These are phyloP conservation scores for Oxyura jamaicensis DNA, from an alignment of 2,113 vertebrate genomes.

Conservation along the genomic window DNA sequence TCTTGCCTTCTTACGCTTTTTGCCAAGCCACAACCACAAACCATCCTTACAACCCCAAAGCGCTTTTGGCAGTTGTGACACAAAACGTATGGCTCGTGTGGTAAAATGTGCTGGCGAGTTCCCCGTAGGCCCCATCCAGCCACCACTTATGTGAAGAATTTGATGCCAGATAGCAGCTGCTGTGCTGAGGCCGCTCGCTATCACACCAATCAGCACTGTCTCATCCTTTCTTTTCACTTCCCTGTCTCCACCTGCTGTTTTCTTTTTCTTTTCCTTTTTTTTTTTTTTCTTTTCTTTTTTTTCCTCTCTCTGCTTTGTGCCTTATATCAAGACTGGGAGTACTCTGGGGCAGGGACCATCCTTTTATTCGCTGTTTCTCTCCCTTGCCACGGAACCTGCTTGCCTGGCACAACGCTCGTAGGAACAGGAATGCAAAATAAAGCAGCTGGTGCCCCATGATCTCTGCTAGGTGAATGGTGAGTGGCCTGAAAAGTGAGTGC, in stretches of 20 bases:
- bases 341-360: background rate
- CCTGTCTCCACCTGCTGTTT: slow-evolving; percentile 59
- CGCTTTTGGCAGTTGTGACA: slow-evolving; percentile 66
- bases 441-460: background rate
- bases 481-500: slow-evolving; percentile 4
- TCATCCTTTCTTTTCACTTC: slow-evolving; percentile 42
- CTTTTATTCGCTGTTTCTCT: background rate
- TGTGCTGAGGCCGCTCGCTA: background rate
- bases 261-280: background rate
- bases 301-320: rapidly evolving
- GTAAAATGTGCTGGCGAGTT: slow-evolving; percentile 64
- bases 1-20: slow-evolving; percentile 14
- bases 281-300: too few relatives aligned
- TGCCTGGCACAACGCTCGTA: background rate
- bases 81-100: slow-evolving; percentile 63
- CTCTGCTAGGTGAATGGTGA: background rate
- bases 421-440: background rate
- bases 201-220: slow-evolving; percentile 4
- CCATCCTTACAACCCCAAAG: slow-evolving; percentile 46
- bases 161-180: slow-evolving; percentile 56
- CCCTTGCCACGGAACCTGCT: rapidly evolving
- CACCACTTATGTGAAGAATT: background rate
- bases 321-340: background rate
- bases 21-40: slow-evolving; percentile 68
- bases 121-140: slow-evolving; percentile 20